Percentiles rank a stretch among this genome's conserved stretches.
Conservation (phyloP, 2,797 vertebrate species). For the Enteromius paludinosus region DNA sequence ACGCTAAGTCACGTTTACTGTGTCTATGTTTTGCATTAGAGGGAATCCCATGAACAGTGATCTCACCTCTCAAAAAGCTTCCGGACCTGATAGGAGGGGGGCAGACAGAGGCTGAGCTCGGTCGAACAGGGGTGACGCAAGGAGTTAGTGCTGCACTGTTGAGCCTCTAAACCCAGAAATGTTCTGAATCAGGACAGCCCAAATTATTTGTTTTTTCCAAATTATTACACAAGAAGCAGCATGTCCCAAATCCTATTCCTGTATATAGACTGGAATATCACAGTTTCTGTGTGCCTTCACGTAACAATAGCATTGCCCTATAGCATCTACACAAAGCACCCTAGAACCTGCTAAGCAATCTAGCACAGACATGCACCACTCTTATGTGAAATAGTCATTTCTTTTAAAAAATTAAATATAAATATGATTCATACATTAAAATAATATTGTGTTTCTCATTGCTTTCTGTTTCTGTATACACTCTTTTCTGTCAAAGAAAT, state of each 20-base stretch:
- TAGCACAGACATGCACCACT: conserved; percentile 6
- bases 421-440: too few relatives aligned
- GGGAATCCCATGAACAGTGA: conserved; percentile 43
- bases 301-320: not conserved
- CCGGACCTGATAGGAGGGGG: conserved; percentile 31
- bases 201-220: not conserved
- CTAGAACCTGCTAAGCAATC: not conserved
- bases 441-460: too few relatives aligned
- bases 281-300: not conserved
- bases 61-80: conserved; percentile 50
- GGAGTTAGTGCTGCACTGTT: conserved; percentile 42
- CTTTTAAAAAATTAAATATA: too few relatives aligned
- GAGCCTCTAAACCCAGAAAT: conserved; percentile 40
- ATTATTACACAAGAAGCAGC: not conserved
- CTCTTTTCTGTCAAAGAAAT: not conserved
- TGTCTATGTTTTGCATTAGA: conserved; percentile 31
- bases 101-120: conserved; percentile 38
- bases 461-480: too few relatives aligned
- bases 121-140: conserved; percentile 53
- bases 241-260: conserved; percentile 6
- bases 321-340: not conserved
- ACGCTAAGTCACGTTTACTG: not conserved
- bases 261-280: not conserved
- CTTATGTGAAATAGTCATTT: too few relatives aligned
- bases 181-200: conserved; percentile 46